phyloP scores from a whole-genome alignment of 2,888 invertebrate genomes.

The Odontothrips loti region DNA sequence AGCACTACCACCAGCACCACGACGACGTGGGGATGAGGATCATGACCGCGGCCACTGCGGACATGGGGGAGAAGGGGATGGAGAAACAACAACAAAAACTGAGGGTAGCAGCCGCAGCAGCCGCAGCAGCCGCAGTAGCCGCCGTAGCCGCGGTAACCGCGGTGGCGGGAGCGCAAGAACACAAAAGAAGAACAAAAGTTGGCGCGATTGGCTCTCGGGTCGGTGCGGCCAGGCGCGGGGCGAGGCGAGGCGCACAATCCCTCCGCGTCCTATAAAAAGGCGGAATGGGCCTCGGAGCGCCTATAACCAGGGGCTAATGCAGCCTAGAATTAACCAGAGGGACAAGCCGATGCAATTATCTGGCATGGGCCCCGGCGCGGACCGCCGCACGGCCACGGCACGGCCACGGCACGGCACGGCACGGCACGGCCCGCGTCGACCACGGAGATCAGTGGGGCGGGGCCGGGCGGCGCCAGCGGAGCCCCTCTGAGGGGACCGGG shows the following conservation, averaged over 20 bases:
- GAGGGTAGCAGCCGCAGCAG: not conserved
- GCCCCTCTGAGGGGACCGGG: not conserved
- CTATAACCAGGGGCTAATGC: slow-evolving; percentile 21
- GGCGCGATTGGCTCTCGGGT: slow-evolving; percentile 2
- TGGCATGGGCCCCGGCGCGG: not conserved
- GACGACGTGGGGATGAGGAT: not conserved
- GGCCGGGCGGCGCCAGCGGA: not conserved
- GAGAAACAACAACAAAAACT: too few species aligned
- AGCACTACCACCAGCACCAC: not conserved
- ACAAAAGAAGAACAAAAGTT: slow-evolving; percentile 27
- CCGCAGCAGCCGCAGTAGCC: not conserved
- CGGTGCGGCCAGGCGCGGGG: not conserved
- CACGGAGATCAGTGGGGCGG: not conserved
- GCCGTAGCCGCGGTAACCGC: not conserved
- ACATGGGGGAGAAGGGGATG: too few species aligned
- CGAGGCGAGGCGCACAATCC: slow-evolving; percentile 9
- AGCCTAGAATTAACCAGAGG: slow-evolving; percentile 26
- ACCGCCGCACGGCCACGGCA: not conserved
- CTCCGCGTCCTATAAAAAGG: slow-evolving; percentile 24
- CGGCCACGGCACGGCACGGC: not conserved
- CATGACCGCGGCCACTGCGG: too few species aligned
- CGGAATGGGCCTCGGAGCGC: slow-evolving; percentile 25
- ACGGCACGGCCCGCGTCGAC: not conserved
- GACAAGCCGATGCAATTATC: slow-evolving; percentile 26
- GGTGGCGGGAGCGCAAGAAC: not conserved